phyloP scores from a whole-genome alignment of 2,888 invertebrate genomes.

The Drosophila fungiperda region DNA sequence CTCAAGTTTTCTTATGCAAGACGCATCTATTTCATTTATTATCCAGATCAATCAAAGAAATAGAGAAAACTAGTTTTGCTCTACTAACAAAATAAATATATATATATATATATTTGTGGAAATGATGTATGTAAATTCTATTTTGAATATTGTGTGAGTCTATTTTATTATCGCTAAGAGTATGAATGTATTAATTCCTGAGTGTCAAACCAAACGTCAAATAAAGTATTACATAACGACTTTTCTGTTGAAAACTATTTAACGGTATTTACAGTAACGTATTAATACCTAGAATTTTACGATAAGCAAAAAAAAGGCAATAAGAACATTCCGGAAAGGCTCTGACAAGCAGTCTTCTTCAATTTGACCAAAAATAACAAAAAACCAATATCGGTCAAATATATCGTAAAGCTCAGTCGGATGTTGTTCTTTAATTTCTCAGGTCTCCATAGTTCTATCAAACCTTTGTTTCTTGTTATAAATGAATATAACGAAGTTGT shows the following conservation, averaged over 20 bases:
- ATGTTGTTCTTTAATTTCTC: not conserved
- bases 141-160: not conserved
- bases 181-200: not conserved
- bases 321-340: not conserved
- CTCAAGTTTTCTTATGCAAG: not conserved
- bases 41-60: not conserved
- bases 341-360: not conserved
- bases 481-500: not conserved
- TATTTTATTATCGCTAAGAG: not conserved
- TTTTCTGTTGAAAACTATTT: not conserved
- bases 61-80: not conserved
- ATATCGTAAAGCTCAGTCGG: not conserved
- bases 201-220: not conserved
- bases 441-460: not conserved
- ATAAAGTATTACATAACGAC: not conserved
- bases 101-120: not conserved
- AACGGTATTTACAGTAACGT: too few relatives aligned
- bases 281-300: too few relatives aligned
- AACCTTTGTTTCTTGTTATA: not conserved
- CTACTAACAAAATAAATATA: not conserved
- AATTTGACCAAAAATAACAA: not conserved
- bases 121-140: not conserved
- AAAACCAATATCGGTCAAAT: not conserved
- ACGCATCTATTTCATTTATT: not conserved
- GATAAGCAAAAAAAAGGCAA: not conserved